These are phyloP conservation scores for Nymphalis urticae DNA, from an alignment of 2,888 invertebrate species.

Conservation along the genomic window DNA sequence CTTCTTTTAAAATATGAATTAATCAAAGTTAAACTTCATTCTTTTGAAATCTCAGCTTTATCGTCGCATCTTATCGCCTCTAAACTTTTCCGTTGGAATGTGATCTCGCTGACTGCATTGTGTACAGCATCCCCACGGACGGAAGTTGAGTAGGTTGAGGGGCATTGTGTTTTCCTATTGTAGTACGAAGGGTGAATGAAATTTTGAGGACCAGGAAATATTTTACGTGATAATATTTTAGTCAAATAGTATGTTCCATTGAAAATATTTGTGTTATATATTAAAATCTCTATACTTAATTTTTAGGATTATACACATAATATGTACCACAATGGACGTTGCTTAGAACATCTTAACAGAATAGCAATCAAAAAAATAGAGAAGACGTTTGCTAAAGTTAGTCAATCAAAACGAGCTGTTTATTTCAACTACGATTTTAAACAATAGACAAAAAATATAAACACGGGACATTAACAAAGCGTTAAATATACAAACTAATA, in stretches of 20 bases:
- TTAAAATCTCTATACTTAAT: too few relatives aligned
- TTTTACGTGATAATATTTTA: constrained; percentile 59
- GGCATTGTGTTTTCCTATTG: constrained; percentile 47
- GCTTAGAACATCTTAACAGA: too few relatives aligned
- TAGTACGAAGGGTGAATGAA: constrained; percentile 55
- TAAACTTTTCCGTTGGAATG: constrained; percentile 17
- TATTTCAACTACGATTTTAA: too few relatives aligned
- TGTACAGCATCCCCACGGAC: constrained; percentile 41
- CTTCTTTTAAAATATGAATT: neutral
- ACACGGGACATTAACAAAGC: too few relatives aligned
- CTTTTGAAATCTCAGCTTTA: neutral
- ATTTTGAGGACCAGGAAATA: constrained; percentile 59
- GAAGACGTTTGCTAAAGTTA: too few relatives aligned
- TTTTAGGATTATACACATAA: too few relatives aligned
- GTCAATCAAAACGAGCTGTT: too few relatives aligned
- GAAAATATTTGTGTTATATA: too few relatives aligned
- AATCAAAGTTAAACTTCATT: neutral
- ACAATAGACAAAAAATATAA: too few relatives aligned
- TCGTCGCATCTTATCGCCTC: constrained; percentile 8
- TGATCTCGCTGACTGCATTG: constrained; percentile 19
- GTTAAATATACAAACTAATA: too few relatives aligned
- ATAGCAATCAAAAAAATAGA: too few relatives aligned
- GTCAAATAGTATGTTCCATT: constrained; percentile 41
- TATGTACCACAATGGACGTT: too few relatives aligned
- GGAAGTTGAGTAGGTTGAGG: constrained; percentile 53